phyloP scores from a whole-genome alignment of 2,888 invertebrate genomes.

The Capitulum mitella region DNA sequence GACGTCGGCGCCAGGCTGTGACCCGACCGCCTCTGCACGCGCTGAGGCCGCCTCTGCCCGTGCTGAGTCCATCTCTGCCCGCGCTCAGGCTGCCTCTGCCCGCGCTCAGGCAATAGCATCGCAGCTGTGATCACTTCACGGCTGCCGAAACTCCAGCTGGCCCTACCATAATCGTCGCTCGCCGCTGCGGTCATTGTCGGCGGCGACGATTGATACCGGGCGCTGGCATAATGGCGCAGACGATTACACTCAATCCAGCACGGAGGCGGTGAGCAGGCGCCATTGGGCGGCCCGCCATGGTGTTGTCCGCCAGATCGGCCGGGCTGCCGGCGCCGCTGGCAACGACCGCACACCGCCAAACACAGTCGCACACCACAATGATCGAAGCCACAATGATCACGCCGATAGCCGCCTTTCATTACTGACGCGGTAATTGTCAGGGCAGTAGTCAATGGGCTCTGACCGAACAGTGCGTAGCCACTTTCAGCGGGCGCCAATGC shows the following conservation, averaged over 20 bases:
- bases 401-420: background rate
- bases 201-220: slow-evolving; percentile 3
- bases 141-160: background rate
- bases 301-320: background rate
- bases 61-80: too few relatives aligned
- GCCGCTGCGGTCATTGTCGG: background rate
- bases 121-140: background rate
- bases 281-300: background rate
- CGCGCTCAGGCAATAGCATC: too few relatives aligned
- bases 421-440: background rate
- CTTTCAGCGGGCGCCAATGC: too few relatives aligned
- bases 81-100: too few relatives aligned
- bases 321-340: background rate
- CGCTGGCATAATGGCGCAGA: background rate
- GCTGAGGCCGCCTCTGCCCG: too few relatives aligned
- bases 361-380: background rate
- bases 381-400: background rate
- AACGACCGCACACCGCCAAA: background rate
- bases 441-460: background rate
- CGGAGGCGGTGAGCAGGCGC: background rate
- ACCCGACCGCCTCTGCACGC: too few relatives aligned
- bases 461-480: background rate
- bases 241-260: background rate
- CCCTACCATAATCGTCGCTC: background rate
- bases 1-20: too few relatives aligned